Conservation (phyloP, 2,113 vertebrate species). For the Philantomba maxwellii region DNA sequence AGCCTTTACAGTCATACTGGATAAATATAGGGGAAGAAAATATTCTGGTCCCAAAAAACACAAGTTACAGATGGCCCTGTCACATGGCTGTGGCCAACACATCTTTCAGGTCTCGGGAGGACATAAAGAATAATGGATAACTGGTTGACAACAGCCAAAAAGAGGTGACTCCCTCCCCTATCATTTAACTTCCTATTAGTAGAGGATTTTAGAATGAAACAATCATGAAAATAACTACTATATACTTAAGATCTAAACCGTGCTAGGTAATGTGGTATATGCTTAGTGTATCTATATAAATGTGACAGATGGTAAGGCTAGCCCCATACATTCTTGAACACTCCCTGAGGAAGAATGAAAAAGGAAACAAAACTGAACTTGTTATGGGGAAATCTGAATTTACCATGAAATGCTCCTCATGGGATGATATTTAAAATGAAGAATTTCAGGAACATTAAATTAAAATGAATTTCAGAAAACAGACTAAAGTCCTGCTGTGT, state of each 20-base stretch:
- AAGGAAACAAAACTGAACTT: neutral
- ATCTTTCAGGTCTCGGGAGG: neutral
- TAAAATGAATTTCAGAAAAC: neutral
- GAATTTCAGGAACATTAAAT: neutral
- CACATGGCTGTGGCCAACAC: neutral
- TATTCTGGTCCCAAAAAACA: neutral
- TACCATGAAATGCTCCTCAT: neutral
- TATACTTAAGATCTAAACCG: neutral
- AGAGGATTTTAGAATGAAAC: neutral
- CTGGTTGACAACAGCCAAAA: neutral
- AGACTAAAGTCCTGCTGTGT: neutral
- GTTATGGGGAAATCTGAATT: neutral
- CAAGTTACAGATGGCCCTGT: constrained; percentile 32
- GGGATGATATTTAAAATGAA: neutral
- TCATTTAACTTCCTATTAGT: neutral
- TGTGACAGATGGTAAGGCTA: neutral
- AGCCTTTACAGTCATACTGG: neutral
- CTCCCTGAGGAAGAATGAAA: neutral
- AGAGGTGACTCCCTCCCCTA: neutral
- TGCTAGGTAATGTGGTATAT: neutral
- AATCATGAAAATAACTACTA: neutral
- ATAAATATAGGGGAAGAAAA: constrained; percentile 31
- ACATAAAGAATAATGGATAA: neutral
- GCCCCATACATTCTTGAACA: neutral
- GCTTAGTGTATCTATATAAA: neutral